Evolutionary conservation across 2,888 invertebrate species (phyloP).

Genomic region (Nymphalis c-album): DNA sequence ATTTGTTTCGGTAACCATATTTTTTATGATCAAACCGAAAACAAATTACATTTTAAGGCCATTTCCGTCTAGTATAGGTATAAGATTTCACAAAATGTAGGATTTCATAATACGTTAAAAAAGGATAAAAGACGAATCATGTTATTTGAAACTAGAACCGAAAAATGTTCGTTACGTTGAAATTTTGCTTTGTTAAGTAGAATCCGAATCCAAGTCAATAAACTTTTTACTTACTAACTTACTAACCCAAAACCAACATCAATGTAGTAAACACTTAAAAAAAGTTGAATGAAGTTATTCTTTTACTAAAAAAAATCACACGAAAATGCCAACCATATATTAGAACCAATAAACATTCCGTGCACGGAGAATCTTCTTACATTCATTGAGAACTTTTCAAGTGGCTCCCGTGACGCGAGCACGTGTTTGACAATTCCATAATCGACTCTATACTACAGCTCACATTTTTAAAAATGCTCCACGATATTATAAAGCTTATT

Average conservation of each 20-base stretch:
- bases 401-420: conserved; percentile 21
- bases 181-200: no score
- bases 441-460: neutral
- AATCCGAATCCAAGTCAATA: neutral
- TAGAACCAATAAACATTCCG: conserved; percentile 23
- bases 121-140: no score
- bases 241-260: conserved; percentile 1
- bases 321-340: neutral
- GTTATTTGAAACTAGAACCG: no score
- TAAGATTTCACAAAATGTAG: neutral
- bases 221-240: neutral
- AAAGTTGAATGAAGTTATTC: conserved; percentile 14
- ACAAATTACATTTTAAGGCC: neutral
- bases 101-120: no score
- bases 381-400: conserved; percentile 25
- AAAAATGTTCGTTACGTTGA: no score
- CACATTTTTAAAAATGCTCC: neutral
- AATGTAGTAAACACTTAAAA: neutral
- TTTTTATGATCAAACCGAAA: no score
- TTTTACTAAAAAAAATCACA: conserved; percentile 2
- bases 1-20: no score
- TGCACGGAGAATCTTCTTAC: conserved; percentile 6
- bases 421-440: conserved; percentile 17
- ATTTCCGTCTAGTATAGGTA: neutral
- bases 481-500: neutral